phyloP scores from a whole-genome alignment of 2,888 invertebrate genomes.

The Ectobius pallidus region DNA sequence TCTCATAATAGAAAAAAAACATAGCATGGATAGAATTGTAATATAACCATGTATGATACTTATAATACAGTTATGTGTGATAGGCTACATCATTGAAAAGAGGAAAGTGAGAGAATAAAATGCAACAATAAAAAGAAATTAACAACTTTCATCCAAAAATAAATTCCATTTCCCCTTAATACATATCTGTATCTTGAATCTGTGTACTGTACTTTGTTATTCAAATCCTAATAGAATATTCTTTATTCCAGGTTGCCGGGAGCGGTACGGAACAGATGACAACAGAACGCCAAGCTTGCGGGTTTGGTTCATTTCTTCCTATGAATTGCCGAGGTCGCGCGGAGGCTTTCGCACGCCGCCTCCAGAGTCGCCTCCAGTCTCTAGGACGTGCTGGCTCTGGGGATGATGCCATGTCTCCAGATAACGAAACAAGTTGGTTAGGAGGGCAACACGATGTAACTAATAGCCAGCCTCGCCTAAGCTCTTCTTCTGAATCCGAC shows the following conservation, averaged over 20 bases:
- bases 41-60: too few species aligned
- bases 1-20: too few species aligned
- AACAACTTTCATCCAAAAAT: too few species aligned
- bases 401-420: conserved; percentile 47
- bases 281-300: conserved; percentile 65
- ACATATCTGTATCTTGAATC: not conserved
- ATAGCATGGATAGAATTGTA: too few species aligned
- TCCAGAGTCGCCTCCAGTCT: conserved; percentile 75
- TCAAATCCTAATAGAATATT: too few species aligned
- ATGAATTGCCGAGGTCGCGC: conserved; percentile 82
- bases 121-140: too few species aligned
- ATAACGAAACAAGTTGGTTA: conserved; percentile 47
- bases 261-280: conserved; percentile 51
- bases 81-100: not conserved
- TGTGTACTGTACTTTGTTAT: not conserved
- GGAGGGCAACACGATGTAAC: conserved; percentile 51
- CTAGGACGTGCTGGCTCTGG: conserved; percentile 66
- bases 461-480: conserved; percentile 59
- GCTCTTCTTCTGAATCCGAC: conserved; percentile 50
- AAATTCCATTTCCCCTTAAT: too few species aligned
- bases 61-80: not conserved
- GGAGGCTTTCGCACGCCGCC: conserved; percentile 78
- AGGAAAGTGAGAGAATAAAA: not conserved
- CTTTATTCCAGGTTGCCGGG: not conserved
- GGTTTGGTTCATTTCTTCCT: conserved; percentile 71